A percentile compares a stretch with the other conserved stretches of the same genome.
Evolutionary conservation across 2,888 invertebrate genomes (phyloP).

Genomic region (Idaea aversata): DNA sequence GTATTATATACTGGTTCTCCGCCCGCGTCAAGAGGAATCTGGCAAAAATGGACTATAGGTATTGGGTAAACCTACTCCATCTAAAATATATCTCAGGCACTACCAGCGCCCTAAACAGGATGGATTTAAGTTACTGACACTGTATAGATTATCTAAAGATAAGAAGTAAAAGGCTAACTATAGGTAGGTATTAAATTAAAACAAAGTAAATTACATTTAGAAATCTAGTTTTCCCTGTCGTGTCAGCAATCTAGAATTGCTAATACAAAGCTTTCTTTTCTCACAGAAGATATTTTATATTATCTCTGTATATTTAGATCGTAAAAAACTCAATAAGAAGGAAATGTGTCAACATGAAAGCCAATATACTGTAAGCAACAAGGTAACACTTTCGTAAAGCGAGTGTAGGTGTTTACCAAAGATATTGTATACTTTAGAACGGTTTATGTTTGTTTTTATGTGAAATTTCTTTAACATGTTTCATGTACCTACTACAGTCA

Average conservation of each 20-base stretch:
- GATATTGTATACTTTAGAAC: constrained; percentile 2
- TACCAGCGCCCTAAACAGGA: no score
- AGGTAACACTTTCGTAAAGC: constrained; percentile 18
- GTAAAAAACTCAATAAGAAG: constrained; percentile 5
- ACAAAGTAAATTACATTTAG: not conserved
- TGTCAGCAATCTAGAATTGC: not conserved
- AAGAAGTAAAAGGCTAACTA: no score
- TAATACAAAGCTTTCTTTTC: not conserved
- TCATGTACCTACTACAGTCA: no score
- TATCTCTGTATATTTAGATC: constrained; percentile 2
- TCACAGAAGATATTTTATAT: not conserved
- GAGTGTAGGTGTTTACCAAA: constrained; percentile 8
- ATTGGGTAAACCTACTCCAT: no score
- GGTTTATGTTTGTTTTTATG: not conserved
- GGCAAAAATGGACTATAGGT: no score
- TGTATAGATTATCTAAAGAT: no score
- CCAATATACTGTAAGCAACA: constrained; percentile 17
- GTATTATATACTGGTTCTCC: no score
- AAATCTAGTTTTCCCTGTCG: not conserved
- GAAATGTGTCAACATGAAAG: constrained; percentile 19
- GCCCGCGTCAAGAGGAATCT: no score
- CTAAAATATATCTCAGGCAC: no score
- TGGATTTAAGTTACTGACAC: no score
- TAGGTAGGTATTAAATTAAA: no score
- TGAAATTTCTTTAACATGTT: not conserved